Base-by-base conservation (phyloP, 1,140 invertebrate genomes). In the Anoplolepis gracilipes region DNA sequence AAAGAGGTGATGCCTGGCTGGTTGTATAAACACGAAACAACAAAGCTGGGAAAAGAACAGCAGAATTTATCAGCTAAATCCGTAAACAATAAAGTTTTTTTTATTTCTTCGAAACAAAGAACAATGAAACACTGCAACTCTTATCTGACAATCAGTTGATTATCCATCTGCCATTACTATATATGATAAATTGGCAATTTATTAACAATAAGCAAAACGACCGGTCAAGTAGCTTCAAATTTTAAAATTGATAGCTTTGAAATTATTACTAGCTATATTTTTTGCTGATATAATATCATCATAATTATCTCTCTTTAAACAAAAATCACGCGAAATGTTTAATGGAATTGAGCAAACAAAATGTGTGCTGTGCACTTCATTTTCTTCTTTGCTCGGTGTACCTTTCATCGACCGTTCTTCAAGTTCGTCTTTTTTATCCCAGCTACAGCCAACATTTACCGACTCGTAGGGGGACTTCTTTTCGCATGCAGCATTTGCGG, bases 21-120 rank as follows among this genome's bases (percentile, higher is more conserved):
- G 64, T 79, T 79, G n/a, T n/a, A 67, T 79, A 39, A 69, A 69
- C 28, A 67, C 73, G 57, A 42, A 42, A 62, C 30, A 42, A 79
- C n/a, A 39, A 53, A 79, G 76, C 25, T 33, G 19, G 25, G 1
- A 13, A 64, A 39, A 64, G 39, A 77, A 64, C 30, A 39, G 11
- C 30, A 4, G n/a, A 39, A 67, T 70, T 79, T 69, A 59, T 81
- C 77, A 81, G 53, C 16, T 22, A 11, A 19, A 81, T 72, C 19
- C 22, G 13, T 6, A 42, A n/a, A 25, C 53, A 53, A 33, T 46
- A 57, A 36, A 42, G 5, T 49, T 49, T 49, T 49, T 49, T 49
- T 49, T 16, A 4, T 49, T 36, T 59, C 13, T 33, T 19, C 5
- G 19, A 42, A 69, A 22, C 25, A 10, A 72, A 72, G 19, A 19